Percentiles rank a stretch among this genome's conserved stretches.
phyloP scores from a whole-genome alignment of 2,113 vertebrate species.

The Falco punctatus region DNA sequence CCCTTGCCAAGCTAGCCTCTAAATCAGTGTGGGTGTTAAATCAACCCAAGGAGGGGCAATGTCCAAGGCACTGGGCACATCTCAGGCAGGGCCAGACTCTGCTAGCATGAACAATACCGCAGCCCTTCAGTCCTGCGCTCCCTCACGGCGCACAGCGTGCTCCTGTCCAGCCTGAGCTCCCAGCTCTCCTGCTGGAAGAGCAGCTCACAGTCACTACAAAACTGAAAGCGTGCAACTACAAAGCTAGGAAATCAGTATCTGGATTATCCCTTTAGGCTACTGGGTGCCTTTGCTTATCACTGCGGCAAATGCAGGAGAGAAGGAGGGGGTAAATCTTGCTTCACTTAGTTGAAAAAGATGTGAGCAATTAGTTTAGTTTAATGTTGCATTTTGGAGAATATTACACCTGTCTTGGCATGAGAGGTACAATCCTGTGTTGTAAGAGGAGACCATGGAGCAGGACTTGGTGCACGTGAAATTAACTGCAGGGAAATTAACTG shows the following conservation, averaged over 20 bases:
- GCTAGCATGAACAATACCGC: neutral
- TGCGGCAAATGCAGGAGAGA: neutral
- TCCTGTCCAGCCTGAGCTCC: neutral
- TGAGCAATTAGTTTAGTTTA: neutral
- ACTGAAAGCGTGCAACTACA: neutral
- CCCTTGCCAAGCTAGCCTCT: neutral
- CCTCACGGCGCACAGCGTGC: neutral
- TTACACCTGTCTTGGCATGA: neutral
- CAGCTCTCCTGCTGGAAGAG: neutral
- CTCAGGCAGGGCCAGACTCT: neutral
- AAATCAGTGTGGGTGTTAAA: neutral
- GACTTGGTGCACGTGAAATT: neutral
- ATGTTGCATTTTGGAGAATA: neutral
- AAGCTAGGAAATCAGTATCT: neutral
- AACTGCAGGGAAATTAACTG: neutral
- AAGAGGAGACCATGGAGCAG: neutral
- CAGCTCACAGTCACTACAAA: neutral
- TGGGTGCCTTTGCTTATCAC: neutral
- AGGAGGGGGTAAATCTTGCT: neutral
- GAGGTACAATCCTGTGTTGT: neutral
- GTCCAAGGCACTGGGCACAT: neutral
- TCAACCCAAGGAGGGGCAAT: neutral
- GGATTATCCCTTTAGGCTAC: constrained; percentile 5
- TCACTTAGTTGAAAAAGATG: neutral
- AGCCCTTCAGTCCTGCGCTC: neutral